A percentile compares a stretch with the other conserved stretches of the same genome.
Evolutionary conservation across 30 jellyfish, hydroid and myxozoan species (phyloP).

Genomic region (Chironex yamaguchii): DNA sequence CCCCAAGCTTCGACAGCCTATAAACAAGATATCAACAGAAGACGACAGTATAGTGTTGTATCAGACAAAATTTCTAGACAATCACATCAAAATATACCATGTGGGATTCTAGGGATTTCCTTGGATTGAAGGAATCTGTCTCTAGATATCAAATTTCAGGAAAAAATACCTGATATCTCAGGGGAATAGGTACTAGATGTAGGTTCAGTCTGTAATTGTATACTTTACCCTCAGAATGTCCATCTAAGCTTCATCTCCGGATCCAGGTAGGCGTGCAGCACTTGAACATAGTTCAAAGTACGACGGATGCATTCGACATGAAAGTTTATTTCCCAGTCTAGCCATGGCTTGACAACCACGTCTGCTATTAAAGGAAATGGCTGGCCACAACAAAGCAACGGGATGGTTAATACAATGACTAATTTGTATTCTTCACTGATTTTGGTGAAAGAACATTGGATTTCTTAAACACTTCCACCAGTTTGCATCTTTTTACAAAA

Average conservation of each 20-base stretch:
- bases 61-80: not conserved
- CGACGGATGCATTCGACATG: not conserved
- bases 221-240: too few relatives aligned
- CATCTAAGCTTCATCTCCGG: too few relatives aligned
- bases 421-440: not conserved
- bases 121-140: not conserved
- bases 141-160: not conserved
- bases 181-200: too few relatives aligned
- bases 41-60: not conserved
- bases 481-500: too few relatives aligned
- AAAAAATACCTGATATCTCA: too few relatives aligned
- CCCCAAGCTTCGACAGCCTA: not conserved
- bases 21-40: not conserved
- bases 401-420: not conserved
- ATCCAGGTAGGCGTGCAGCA: too few relatives aligned
- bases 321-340: not conserved
- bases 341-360: not conserved
- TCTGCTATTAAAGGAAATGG: not conserved
- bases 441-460: too few relatives aligned
- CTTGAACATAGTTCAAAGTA: too few relatives aligned
- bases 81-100: not conserved
- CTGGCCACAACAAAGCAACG: not conserved
- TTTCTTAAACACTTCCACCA: too few relatives aligned
- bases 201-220: too few relatives aligned
- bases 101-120: not conserved